phyloP scores from a whole-genome alignment of 2,888 invertebrate species.

The Lithosia quadra region DNA sequence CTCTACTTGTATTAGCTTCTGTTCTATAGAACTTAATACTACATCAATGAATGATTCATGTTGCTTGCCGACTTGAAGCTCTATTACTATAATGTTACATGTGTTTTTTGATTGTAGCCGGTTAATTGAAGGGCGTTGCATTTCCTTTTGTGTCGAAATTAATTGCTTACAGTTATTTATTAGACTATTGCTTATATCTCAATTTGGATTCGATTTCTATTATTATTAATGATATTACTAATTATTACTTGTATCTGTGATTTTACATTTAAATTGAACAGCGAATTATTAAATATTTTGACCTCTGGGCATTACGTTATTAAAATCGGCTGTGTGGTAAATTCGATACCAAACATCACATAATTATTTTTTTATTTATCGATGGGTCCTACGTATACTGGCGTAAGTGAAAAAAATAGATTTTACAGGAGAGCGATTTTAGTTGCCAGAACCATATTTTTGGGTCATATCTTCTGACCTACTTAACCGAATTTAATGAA shows the following conservation, averaged over 20 bases:
- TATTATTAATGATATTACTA: conserved; percentile 46
- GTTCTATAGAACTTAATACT: conserved; percentile 55
- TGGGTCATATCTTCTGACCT: too few species aligned
- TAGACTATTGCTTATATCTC: conserved; percentile 58
- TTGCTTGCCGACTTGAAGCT: conserved; percentile 46
- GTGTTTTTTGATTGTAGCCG: conserved; percentile 31
- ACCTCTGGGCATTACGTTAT: neutral
- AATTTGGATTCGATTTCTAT: conserved; percentile 55
- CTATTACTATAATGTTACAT: conserved; percentile 39
- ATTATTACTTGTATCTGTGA: conserved; percentile 35
- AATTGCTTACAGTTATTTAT: conserved; percentile 67
- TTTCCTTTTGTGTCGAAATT: conserved; percentile 66
- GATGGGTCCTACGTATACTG: too few species aligned
- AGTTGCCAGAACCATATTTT: too few species aligned
- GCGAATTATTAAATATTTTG: conserved; percentile 5
- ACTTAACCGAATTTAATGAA: too few species aligned
- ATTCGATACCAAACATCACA: neutral
- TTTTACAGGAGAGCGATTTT: too few species aligned
- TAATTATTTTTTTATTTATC: neutral
- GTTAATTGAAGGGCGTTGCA: conserved; percentile 60
- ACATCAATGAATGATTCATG: conserved; percentile 46
- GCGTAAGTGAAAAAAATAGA: too few species aligned
- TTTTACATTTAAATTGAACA: conserved; percentile 8
- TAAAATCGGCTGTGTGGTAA: neutral
- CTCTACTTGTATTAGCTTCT: conserved; percentile 53